These are phyloP conservation scores for Pollenia griseotomentosa DNA, from an alignment of 2,888 invertebrate genomes.

Conservation along the genomic window DNA sequence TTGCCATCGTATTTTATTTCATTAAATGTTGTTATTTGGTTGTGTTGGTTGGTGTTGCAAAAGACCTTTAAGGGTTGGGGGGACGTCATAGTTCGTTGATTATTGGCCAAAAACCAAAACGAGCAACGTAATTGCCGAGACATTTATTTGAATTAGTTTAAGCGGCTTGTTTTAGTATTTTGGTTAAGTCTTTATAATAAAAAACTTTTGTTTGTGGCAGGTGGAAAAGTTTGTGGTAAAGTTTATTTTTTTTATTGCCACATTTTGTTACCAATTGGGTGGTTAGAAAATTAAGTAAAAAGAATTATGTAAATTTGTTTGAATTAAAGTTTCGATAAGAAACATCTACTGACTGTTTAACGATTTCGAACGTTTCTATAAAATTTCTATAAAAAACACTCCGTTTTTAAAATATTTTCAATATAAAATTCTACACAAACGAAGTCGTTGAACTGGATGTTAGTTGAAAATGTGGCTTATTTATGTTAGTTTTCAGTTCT, in stretches of 20 bases:
- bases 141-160: slow-evolving; percentile 14
- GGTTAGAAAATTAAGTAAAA: background rate
- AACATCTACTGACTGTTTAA: background rate
- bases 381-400: too few species aligned
- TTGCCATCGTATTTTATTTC: slow-evolving; percentile 29
- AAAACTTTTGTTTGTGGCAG: background rate
- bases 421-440: too few species aligned
- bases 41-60: background rate
- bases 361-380: too few species aligned
- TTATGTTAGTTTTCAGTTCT: too few species aligned
- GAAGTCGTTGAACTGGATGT: too few species aligned
- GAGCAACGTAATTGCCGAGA: slow-evolving; percentile 25
- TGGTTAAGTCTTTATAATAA: background rate
- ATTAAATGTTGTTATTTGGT: slow-evolving; percentile 14
- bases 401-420: too few species aligned
- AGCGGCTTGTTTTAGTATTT: slow-evolving; percentile 2
- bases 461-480: too few species aligned
- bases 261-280: background rate
- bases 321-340: background rate
- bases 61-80: background rate
- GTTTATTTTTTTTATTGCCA: background rate
- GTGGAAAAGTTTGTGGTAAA: slow-evolving; percentile 13
- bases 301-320: background rate
- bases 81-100: slow-evolving; percentile 7
- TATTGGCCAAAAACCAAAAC: slow-evolving; percentile 32